A percentile compares a stretch with the other conserved stretches of the same genome.
Conservation (phyloP, 1,140 invertebrate species). For the Chironomus striatipennis region DNA sequence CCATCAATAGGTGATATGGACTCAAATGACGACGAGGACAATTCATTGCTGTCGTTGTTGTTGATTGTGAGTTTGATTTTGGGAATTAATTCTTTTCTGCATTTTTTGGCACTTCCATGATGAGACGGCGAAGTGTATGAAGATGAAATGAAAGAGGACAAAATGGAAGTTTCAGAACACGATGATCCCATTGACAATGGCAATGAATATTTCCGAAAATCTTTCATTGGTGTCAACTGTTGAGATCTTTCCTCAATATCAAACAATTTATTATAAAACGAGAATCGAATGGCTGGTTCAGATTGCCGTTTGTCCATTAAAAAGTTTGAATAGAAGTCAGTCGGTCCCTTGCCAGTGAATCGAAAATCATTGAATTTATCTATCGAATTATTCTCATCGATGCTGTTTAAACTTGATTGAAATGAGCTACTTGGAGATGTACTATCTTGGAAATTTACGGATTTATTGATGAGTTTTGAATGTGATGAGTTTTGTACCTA, state of each 20-base stretch:
- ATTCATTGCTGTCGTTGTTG: neutral
- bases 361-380: neutral
- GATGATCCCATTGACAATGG: neutral
- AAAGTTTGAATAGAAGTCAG: neutral
- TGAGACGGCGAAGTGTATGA: neutral
- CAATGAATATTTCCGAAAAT: neutral
- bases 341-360: neutral
- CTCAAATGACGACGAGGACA: neutral
- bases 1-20: neutral
- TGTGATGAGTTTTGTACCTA: too few species aligned
- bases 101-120: too few species aligned
- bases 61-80: neutral
- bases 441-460: too few species aligned
- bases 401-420: constrained; percentile 1
- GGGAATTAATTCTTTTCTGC: neutral
- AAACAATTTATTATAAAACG: constrained; percentile 20
- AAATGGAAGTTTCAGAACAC: neutral
- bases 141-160: neutral
- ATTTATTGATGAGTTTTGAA: too few species aligned
- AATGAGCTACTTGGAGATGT: neutral
- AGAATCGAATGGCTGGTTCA: constrained; percentile 22
- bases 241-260: neutral
- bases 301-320: neutral
- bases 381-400: constrained; percentile 6
- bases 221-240: neutral